phyloP scores from a whole-genome alignment of 2,797 vertebrate genomes.

The Nyctalus aviator region DNA sequence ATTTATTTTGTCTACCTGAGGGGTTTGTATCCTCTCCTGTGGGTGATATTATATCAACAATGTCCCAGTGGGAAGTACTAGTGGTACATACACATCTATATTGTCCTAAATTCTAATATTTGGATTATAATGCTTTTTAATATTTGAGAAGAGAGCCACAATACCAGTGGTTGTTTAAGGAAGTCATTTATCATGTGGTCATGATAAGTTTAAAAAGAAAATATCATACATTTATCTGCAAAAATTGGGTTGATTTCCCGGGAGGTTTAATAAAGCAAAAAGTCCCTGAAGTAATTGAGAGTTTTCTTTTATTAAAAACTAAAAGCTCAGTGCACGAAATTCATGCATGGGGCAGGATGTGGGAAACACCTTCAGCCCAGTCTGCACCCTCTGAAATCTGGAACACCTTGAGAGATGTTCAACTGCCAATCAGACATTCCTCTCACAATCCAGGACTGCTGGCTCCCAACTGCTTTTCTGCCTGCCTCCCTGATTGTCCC shows the following conservation, averaged over 20 bases:
- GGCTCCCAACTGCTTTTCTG: too few relatives aligned
- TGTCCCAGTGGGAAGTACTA: slow-evolving; percentile 58
- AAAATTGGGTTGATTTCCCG: not conserved
- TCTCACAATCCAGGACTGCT: too few relatives aligned
- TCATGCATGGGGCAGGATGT: too few relatives aligned
- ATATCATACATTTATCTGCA: not conserved
- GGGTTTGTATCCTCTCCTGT: slow-evolving; percentile 71
- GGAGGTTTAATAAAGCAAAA: not conserved
- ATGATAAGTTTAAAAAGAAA: slow-evolving; percentile 1
- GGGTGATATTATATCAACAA: slow-evolving; percentile 33
- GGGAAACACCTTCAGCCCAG: too few relatives aligned
- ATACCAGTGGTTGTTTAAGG: not conserved
- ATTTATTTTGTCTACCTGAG: slow-evolving; percentile 63
- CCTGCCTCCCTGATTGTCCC: too few relatives aligned
- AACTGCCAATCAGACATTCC: too few relatives aligned
- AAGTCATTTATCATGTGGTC: not conserved
- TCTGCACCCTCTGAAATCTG: too few relatives aligned
- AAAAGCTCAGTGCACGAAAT: too few relatives aligned
- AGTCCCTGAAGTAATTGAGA: not conserved
- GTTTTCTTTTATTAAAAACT: not conserved
- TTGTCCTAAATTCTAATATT: not conserved
- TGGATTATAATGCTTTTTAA: not conserved
- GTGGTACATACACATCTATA: not conserved
- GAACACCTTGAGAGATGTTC: too few relatives aligned
- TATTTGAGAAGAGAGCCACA: not conserved